These are phyloP conservation scores for Ceyx cyanopectus DNA, from an alignment of 2,113 vertebrate species.

Conservation along the genomic window DNA sequence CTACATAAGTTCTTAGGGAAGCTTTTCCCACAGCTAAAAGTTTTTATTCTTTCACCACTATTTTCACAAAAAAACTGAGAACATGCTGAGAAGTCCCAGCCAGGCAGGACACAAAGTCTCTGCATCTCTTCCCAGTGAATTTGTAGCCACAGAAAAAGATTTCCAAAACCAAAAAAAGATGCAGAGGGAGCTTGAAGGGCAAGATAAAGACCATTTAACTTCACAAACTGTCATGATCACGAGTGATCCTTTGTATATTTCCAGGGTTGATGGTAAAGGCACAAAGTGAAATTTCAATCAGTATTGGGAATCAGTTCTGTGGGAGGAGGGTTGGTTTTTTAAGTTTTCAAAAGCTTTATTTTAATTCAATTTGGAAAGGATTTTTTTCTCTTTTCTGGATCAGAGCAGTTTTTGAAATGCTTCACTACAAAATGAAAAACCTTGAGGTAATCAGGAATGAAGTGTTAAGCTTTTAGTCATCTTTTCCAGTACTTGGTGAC, in stretches of 20 bases:
- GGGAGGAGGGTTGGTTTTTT: neutral
- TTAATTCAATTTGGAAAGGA: neutral
- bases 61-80: neutral
- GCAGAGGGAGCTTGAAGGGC: neutral
- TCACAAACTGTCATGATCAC: neutral
- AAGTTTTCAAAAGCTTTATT: neutral
- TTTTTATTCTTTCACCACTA: neutral
- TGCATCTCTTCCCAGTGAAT: neutral
- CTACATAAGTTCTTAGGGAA: neutral
- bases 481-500: neutral
- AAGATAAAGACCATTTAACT: neutral
- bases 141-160: neutral
- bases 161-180: neutral
- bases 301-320: neutral
- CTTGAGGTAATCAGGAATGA: neutral
- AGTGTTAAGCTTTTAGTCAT: neutral
- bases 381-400: neutral
- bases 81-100: accelerated
- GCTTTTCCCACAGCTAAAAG: neutral
- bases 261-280: neutral
- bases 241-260: neutral
- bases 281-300: neutral
- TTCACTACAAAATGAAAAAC: neutral
- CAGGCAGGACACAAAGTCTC: neutral
- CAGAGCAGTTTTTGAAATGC: neutral